Conservation (phyloP, 2,888 invertebrate species). For the Chorisops tibialis region DNA sequence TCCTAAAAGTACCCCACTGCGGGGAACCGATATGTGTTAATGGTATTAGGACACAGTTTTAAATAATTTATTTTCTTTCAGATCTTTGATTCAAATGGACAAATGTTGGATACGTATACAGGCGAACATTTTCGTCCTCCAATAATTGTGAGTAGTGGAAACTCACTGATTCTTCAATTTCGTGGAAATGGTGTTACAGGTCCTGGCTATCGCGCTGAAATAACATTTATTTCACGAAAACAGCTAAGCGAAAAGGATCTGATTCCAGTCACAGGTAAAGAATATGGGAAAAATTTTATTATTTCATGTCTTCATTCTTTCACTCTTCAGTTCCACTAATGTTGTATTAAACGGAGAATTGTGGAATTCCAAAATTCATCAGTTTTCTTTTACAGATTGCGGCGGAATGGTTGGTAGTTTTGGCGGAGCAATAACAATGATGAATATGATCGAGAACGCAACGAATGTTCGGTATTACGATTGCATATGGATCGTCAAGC, state of each 20-base stretch:
- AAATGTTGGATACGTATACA: conserved; percentile 62
- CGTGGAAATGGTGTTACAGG: conserved; percentile 68
- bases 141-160: conserved; percentile 62
- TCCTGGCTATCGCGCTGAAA: conserved; percentile 63
- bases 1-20: too few relatives aligned
- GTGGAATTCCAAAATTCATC: too few relatives aligned
- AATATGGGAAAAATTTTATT: too few relatives aligned
- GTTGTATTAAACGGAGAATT: too few relatives aligned
- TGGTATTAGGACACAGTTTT: too few relatives aligned
- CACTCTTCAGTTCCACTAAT: too few relatives aligned
- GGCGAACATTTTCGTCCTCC: conserved; percentile 68
- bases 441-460: conserved; percentile 64
- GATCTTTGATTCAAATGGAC: conserved; percentile 67
- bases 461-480: conserved; percentile 60
- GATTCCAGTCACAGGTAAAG: conserved; percentile 47
- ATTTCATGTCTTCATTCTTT: too few relatives aligned
- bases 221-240: conserved; percentile 50
- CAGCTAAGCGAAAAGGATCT: conserved; percentile 47
- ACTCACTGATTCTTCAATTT: conserved; percentile 62
- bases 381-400: conserved; percentile 55
- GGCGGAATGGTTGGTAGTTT: conserved; percentile 68
- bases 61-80: conserved; percentile 43
- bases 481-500: conserved; percentile 69
- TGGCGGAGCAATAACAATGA: conserved; percentile 72
- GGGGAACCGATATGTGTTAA: too few relatives aligned